A percentile compares a stretch with the other conserved stretches of the same genome.
Conservation (phyloP, 2,113 vertebrate genomes). For the Menura novaehollandiae region DNA sequence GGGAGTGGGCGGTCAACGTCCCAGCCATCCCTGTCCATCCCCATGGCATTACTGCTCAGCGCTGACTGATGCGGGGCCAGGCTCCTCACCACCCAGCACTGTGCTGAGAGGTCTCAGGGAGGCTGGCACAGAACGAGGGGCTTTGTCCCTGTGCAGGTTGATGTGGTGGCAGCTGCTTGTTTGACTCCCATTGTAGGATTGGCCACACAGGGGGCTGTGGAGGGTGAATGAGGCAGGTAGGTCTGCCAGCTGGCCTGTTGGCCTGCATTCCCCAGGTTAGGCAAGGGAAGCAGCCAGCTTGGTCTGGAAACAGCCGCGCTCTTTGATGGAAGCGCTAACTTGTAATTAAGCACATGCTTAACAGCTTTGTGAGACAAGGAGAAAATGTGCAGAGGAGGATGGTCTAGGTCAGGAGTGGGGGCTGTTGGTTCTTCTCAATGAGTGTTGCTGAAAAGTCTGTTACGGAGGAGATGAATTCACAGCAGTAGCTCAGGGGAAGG, state of each 20-base stretch:
- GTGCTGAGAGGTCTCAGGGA: accelerated
- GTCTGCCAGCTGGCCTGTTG: background rate
- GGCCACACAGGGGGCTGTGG: accelerated
- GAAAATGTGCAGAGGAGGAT: background rate
- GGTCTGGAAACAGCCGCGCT: accelerated
- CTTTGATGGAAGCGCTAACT: background rate
- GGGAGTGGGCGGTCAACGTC: accelerated
- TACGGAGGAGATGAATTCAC: background rate
- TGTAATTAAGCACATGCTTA: background rate
- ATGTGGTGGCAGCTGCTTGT: background rate
- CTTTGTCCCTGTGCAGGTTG: accelerated
- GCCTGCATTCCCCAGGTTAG: accelerated
- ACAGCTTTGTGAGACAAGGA: background rate
- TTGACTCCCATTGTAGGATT: accelerated
- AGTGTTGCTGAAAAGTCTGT: background rate
- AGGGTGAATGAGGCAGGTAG: background rate
- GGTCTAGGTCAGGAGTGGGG: background rate
- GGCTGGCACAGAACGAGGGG: accelerated
- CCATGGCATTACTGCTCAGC: accelerated
- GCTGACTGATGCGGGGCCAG: accelerated
- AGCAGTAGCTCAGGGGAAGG: background rate
- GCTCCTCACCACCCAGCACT: accelerated
- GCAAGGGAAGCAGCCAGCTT: background rate
- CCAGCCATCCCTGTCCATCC: background rate
- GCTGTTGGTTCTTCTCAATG: background rate